Percentiles rank a stretch among this genome's conserved stretches.
These are phyloP conservation scores for Hassar affinis DNA, from an alignment of 2,113 vertebrate species.

Conservation along the genomic window DNA sequence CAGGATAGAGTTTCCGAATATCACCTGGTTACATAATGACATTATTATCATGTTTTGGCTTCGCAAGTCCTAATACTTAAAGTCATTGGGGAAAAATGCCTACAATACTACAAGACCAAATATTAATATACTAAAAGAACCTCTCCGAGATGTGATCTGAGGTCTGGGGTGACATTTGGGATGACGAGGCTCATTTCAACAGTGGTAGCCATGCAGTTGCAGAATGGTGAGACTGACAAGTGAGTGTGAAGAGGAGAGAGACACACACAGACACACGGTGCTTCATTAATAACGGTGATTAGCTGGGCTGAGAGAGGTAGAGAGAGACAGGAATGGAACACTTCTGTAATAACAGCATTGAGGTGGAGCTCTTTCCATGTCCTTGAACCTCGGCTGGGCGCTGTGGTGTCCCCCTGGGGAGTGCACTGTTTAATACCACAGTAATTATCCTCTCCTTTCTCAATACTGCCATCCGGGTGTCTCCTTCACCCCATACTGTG, in stretches of 20 bases:
- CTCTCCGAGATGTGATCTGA: neutral
- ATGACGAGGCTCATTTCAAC: neutral
- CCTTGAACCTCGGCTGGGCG: conserved; percentile 65
- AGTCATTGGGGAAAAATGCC: neutral
- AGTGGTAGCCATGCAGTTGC: neutral
- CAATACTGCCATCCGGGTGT: conserved; percentile 57
- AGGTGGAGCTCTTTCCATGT: conserved; percentile 46
- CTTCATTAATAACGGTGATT: conserved; percentile 20
- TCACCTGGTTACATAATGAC: neutral
- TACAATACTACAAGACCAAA: neutral
- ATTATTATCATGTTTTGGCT: neutral
- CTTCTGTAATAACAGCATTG: conserved; percentile 36
- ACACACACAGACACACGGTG: neutral
- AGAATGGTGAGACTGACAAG: neutral
- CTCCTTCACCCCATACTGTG: conserved; percentile 41
- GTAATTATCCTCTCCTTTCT: conserved; percentile 62
- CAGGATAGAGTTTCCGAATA: neutral
- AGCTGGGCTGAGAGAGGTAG: neutral
- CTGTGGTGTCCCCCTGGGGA: conserved; percentile 56
- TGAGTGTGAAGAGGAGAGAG: neutral
- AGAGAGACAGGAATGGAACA: neutral
- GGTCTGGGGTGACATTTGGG: neutral
- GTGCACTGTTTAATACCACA: conserved; percentile 62
- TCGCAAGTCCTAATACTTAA: neutral
- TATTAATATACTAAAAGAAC: neutral